phyloP scores from a whole-genome alignment of 2,797 vertebrate species.

The Gymnoscopelus braueri region DNA sequence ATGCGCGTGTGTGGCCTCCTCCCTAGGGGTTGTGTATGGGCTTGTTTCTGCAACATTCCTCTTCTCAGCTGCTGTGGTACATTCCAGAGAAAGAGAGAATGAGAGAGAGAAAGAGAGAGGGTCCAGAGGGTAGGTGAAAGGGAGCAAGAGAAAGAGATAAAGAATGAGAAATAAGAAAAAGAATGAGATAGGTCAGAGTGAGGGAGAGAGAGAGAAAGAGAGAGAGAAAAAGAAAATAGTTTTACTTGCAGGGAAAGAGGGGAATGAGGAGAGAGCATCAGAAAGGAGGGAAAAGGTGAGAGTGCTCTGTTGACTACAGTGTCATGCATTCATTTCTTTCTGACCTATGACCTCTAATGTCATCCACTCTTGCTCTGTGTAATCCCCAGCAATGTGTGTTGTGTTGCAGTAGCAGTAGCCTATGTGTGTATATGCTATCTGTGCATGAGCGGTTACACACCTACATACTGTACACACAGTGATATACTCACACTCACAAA shows the following conservation, averaged over 20 bases:
- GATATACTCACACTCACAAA: not conserved
- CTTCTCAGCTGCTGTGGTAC: constrained; percentile 78
- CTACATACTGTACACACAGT: too few relatives aligned
- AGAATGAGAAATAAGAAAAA: not conserved
- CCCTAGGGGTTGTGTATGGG: constrained; percentile 73
- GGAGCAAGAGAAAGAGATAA: too few relatives aligned
- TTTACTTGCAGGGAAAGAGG: not conserved
- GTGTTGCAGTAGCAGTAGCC: too few relatives aligned
- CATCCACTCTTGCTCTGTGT: too few relatives aligned
- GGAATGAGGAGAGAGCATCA: not conserved
- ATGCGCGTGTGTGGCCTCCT: constrained; percentile 48
- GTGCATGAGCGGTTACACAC: too few relatives aligned
- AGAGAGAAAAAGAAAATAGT: not conserved
- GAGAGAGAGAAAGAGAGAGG: constrained; percentile 3
- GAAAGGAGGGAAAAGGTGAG: not conserved
- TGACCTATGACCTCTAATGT: too few relatives aligned
- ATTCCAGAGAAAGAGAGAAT: constrained; percentile 64
- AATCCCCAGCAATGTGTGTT: too few relatives aligned
- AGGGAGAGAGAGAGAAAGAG: not conserved
- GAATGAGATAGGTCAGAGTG: not conserved
- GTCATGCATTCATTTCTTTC: too few relatives aligned
- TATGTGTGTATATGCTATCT: too few relatives aligned
- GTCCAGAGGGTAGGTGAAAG: constrained; percentile 6
- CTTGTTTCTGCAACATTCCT: constrained; percentile 84
- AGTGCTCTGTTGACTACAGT: too few relatives aligned